Evolutionary conservation across 1,140 invertebrate species (phyloP), one percentile per base, ranked within the genome.

Genomic region (Aphaenogaster rudis): DNA sequence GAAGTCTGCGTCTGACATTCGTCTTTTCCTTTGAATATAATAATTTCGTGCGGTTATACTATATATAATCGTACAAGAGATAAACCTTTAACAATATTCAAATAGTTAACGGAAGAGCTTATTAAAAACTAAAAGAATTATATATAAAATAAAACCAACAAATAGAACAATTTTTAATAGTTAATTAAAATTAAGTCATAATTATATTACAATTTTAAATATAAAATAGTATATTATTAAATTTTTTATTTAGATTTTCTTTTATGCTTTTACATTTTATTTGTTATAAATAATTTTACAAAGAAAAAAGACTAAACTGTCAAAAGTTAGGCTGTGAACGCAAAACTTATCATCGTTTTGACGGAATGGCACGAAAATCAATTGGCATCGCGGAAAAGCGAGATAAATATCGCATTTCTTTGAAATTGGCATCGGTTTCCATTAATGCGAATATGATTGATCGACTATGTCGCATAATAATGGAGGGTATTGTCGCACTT

Each of bases 381-480:
- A 42, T 59, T 42, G 5, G 7, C 21, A 50, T 54, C 2, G 13
- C 11, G 0, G 21, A 59, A 72, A 72, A 81, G 66, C 6, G 5
- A 71, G 4, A 50, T 72, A 3, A 3, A n/a, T 11, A n/a, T 63
- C 17, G n/a, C 5, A 7, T 72, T n/a, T 17, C 17, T 59, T 59
- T 50, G 0, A 21, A 39, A 74, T 84, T 74, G 3, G 13, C 13
- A 17, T 61, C 28, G 3, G 2, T 82, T 72, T 82, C 4, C 17
- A 13, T 50, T 61, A 61, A 84, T 74, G 36, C 8, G 13, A 74
- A 61, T 82, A 17, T 72, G 17, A 82, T 74, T 84, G 33, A 84
- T 84, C 42, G 54, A 50, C 42, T 17, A 39, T 74, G 54, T 76
- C 42, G 15, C 0, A 50, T 76, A 84, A 50, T 76, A 84, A 50